Percentiles rank a stretch among this genome's conserved stretches.
phyloP scores from a whole-genome alignment of 1,140 invertebrate species.

The Hyposmocoma kahamanoa region DNA sequence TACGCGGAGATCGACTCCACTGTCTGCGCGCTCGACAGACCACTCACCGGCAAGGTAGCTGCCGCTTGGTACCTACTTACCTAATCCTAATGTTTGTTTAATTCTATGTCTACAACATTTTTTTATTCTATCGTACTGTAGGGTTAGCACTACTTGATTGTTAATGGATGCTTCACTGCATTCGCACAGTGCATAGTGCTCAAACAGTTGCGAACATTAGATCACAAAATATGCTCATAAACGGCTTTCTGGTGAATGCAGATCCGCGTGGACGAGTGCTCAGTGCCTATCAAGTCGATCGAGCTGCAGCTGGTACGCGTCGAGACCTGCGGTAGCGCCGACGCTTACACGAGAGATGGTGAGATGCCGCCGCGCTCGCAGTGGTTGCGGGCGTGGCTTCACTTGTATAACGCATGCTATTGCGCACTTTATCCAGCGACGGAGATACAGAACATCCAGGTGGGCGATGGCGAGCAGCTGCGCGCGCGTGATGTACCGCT shows the following conservation, averaged over 20 bases:
- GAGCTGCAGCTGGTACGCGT: constrained; percentile 96
- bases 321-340: constrained; percentile 96
- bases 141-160: too few species aligned
- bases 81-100: too few species aligned
- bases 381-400: background rate
- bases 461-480: constrained; percentile 93
- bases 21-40: constrained; percentile 87
- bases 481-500: constrained; percentile 90
- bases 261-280: constrained; percentile 66
- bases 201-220: too few species aligned
- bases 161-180: too few species aligned
- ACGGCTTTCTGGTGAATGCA: too few species aligned
- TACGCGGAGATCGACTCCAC: constrained; percentile 88
- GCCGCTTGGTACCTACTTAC: too few species aligned
- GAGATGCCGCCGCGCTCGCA: constrained; percentile 28
- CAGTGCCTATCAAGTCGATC: constrained; percentile 89
- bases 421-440: constrained; percentile 80
- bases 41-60: constrained; percentile 91
- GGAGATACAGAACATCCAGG: constrained; percentile 98
- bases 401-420: background rate
- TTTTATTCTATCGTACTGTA: too few species aligned
- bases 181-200: too few species aligned
- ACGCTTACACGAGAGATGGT: constrained; percentile 96
- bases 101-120: too few species aligned
- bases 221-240: background rate